Evolutionary conservation across 2,797 vertebrate species (phyloP), one percentile per base, ranked within the genome.

Genomic region (Spinus pinus): DNA sequence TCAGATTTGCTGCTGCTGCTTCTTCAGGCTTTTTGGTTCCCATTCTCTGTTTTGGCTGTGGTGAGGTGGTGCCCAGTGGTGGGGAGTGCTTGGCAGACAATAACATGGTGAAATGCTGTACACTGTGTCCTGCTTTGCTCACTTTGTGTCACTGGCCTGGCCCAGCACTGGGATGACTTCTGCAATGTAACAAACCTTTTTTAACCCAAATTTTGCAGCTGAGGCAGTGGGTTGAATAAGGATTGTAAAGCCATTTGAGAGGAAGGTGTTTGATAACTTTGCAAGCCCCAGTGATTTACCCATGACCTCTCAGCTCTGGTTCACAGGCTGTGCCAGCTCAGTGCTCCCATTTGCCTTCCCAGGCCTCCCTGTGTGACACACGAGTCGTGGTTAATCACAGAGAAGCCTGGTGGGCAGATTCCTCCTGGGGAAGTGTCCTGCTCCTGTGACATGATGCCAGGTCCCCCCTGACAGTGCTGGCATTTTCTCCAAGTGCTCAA

Each of bases 401-500:
- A 58, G 79, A 20, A n/a, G 33, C 20, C 53, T 22, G 74, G 35
- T 66, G 85, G 92, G 74, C 89, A 86, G 82, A 93, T 95, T 93
- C 88, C 93, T 94, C 65, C 49, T 72, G 92, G 93, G 88, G 85
- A 94, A 58, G 56, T 74, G 56, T 77, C 31, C 81, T 96, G 44
- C 77, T 90, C 94, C 70, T 21, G 17, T 77, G 93, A 81, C 93
- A 54, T 58, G 67, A 18, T 6, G 18, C 83, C 49, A 58, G 95
- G 73, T 86, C 85, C 35, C 89, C 81, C 51, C 67, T 58, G 74
- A 30, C 89, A 94, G 51, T 5, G 0, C 27, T 94, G 94, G 91
- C 95, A 87, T 97, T 94, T 96, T 79, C 96, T 96, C 90, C 81
- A 86, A 81, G 93, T 37, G 79, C 95, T 88, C 69, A 75, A 65